Base-by-base conservation (phyloP, 2,113 vertebrate genomes). In the Hipposideros armiger region DNA sequence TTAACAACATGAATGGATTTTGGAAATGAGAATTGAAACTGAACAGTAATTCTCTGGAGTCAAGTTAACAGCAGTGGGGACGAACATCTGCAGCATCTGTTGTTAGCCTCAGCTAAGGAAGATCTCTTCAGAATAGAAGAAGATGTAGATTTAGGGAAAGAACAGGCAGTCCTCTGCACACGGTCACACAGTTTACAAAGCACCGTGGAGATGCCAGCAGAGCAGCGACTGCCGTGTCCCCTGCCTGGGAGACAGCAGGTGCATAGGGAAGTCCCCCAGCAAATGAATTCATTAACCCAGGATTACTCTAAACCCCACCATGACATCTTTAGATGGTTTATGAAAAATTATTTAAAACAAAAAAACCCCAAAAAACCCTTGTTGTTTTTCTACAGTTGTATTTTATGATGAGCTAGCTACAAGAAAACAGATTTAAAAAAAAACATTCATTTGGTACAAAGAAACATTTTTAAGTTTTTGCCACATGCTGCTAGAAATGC, bases 1-100 rank as follows among this genome's bases (percentile, higher is more conserved):
- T 90, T 80, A 83, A 91, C 24, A 60, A 54, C 26, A 40, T 22
- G 11, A 86, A 45, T 3, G 67, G 30, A 50, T 40, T 80, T 66
- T 60, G 70, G 91, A 96, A 87, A 91, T 5, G 5, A 72, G 81
- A 94, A 69, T 50, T 66, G 70, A 95, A 97, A 87, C 32, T 82
- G 62, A 93, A 93, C 42, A 36, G 26, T 8, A 87, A 74, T 8
- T 91, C 94, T 76, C 76, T 56, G 90, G 90, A 95, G 87, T 58
- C 52, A 62, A 91, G 76, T 50, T 87, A 94, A 94, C 73, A 24
- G 47, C 52, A 67, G 50, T 4, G 72, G 77, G 73, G 81, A 95
- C 77, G n/a, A 70, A 85, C 81, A 92, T 58, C 93, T 84, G 70
- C 52, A 90, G 80, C 66, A 24, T 66, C 84, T 90, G 76, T 17